Evolutionary conservation across 2,113 vertebrate species (phyloP), one percentile per base, ranked within the genome.

Genomic region (Melanerpes aurifrons): DNA sequence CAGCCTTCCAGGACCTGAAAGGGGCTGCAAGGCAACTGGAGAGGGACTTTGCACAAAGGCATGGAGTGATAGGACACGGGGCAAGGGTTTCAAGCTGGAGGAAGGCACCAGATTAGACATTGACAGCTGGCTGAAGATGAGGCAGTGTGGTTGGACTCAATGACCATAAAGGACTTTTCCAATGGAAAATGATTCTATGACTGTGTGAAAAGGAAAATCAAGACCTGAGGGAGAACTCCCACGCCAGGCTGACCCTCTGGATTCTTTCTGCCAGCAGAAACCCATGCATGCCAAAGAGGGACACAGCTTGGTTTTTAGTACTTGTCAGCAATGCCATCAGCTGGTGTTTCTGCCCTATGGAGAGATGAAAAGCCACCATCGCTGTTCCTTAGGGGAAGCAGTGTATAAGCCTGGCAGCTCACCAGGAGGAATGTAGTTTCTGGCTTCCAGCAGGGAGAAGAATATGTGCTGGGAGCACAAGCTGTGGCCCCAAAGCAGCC

Each of bases 211-310:
- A 73, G 40, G 48, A 59, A 86, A 76, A 68, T 7, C 1, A 8
- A 83, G 72, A 71, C 7, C 35, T 63, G 35, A 1, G 3, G 57
- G 21, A 20, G 10, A 87, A 62, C 56, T 54, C 35, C 37, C 43
- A 69, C 3, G 1, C 19, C 3, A 0, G 20, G 53, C 22, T 21
- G 2, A 10, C 14, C 15, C 29, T 54, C 45, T 54, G 24, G 25
- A 48, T 54, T 66, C 80, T 77, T 78, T 37, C 71, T 3, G 1
- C 18, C n/a, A 84, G 61, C 43, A 89, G 64, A 89, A 88, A 43
- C 21, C 47, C 73, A 24, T 0, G 2, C 0, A 0, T 1, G n/a
- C 9, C 45, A 18, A 48, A 29, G n/a, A 69, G 22, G 19, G 0
- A 2, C 28, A n/a, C 0, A 0, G 59, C 12, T 45, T 43, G 68